Evolutionary conservation across 2,113 vertebrate genomes (phyloP).

Genomic region (Oryzias melastigma): DNA sequence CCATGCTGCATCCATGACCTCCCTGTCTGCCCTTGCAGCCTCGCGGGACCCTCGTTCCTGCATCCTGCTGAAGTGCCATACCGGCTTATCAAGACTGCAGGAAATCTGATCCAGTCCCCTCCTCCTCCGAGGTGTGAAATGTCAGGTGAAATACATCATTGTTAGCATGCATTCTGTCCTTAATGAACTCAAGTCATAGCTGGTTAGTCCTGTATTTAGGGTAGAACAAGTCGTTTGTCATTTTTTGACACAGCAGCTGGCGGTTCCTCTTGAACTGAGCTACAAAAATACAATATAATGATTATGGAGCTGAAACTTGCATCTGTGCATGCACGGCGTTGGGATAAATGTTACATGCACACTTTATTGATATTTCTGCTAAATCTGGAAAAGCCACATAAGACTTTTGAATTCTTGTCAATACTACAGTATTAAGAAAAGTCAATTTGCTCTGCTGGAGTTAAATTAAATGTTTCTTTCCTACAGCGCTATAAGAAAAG

Average conservation of each 20-base stretch:
- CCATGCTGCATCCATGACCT: constrained; percentile 42
- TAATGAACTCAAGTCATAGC: constrained; percentile 37
- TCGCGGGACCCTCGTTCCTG: constrained; percentile 27
- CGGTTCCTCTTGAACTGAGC: constrained; percentile 23
- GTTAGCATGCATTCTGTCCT: constrained; percentile 15
- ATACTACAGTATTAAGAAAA: constrained; percentile 20
- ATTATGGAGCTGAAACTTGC: neutral
- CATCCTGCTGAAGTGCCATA: constrained; percentile 33
- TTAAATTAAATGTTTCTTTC: neutral
- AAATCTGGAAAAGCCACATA: constrained; percentile 1
- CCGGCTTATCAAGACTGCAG: constrained; percentile 30
- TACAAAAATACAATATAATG: constrained; percentile 33
- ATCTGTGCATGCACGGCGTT: neutral
- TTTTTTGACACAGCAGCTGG: constrained; percentile 32
- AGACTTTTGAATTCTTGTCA: constrained; percentile 16
- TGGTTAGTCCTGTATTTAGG: constrained; percentile 39
- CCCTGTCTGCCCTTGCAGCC: constrained; percentile 41
- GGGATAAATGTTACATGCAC: constrained; percentile 16
- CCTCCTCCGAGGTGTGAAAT: constrained; percentile 16
- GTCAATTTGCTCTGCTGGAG: neutral
- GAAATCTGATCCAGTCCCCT: constrained; percentile 31
- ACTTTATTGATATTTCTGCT: constrained; percentile 1
- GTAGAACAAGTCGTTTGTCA: constrained; percentile 28
- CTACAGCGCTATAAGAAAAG: neutral
- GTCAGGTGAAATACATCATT: constrained; percentile 33